Percentiles rank a stretch among this genome's conserved stretches.
These are phyloP conservation scores for Meloidogyne chitwoodi DNA, from an alignment of 1,140 invertebrate genomes.

Conservation along the genomic window DNA sequence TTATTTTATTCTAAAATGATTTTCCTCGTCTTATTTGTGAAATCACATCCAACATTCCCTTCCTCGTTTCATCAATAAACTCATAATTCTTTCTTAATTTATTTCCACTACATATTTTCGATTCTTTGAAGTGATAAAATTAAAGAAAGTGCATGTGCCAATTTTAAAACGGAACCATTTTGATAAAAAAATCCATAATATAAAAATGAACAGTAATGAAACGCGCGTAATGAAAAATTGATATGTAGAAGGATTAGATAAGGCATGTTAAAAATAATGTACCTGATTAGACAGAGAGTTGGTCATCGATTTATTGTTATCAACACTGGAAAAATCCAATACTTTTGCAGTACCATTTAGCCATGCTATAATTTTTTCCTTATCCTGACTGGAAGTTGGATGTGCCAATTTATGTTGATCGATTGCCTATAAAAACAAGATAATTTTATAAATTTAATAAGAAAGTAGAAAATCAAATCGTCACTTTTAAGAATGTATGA, in stretches of 20 bases:
- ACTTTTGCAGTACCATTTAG: neutral
- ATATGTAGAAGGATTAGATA: no score
- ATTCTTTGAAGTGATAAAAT: neutral
- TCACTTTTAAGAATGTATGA: constrained; percentile 7
- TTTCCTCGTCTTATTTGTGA: neutral
- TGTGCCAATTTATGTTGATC: constrained; percentile 3
- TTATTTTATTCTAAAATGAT: neutral
- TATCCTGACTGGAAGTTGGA: neutral
- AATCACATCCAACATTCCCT: neutral
- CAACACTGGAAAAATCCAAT: neutral
- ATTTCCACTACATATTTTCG: neutral
- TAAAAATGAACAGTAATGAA: no score
- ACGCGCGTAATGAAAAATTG: no score
- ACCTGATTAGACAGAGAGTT: neutral
- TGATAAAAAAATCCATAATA: no score
- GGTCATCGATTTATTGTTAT: neutral
- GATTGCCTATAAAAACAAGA: neutral
- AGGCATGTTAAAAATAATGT: no score
- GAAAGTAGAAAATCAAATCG: neutral
- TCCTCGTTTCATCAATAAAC: neutral
- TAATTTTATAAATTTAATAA: neutral
- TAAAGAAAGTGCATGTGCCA: neutral
- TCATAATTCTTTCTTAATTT: neutral
- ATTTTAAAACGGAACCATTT: neutral
- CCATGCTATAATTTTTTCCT: constrained; percentile 3